Evolutionary conservation across 2,888 invertebrate species (phyloP).

Genomic region (Prenolepis imparis): DNA sequence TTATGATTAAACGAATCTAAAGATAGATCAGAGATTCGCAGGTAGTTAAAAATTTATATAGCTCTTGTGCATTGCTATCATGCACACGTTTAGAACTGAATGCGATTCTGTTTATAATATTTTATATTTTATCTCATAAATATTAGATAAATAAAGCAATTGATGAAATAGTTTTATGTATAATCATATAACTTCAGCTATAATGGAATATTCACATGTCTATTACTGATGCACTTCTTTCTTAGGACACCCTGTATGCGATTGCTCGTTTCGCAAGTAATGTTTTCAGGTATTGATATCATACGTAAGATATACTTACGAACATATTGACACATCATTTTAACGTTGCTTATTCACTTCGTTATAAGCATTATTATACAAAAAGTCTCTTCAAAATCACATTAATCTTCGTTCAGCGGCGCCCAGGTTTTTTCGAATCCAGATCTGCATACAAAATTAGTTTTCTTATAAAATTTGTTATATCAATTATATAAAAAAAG

Average conservation of each 20-base stretch:
- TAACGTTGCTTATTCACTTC: conserved; percentile 6
- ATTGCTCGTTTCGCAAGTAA: conserved; percentile 10
- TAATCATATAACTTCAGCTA: too few species aligned
- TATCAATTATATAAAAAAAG: background rate
- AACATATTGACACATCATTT: conserved; percentile 31
- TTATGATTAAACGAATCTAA: conserved; percentile 7
- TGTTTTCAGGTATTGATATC: conserved; percentile 4
- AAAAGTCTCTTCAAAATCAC: conserved; percentile 45
- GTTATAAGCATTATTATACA: conserved; percentile 33
- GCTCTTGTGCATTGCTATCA: background rate
- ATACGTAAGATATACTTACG: background rate
- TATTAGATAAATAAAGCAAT: background rate
- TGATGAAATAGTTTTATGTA: background rate
- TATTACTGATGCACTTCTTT: background rate
- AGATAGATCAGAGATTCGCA: background rate
- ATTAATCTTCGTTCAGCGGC: conserved; percentile 35
- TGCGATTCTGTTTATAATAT: background rate
- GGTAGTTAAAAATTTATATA: conserved; percentile 11
- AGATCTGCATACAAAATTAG: background rate
- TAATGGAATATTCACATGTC: background rate
- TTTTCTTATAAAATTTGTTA: background rate
- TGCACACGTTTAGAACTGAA: background rate
- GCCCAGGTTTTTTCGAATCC: background rate
- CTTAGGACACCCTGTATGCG: conserved; percentile 3
- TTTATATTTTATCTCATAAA: conserved; percentile 4